phyloP scores from a whole-genome alignment of 2,888 invertebrate species.

The Psylliodes chrysocephalus region DNA sequence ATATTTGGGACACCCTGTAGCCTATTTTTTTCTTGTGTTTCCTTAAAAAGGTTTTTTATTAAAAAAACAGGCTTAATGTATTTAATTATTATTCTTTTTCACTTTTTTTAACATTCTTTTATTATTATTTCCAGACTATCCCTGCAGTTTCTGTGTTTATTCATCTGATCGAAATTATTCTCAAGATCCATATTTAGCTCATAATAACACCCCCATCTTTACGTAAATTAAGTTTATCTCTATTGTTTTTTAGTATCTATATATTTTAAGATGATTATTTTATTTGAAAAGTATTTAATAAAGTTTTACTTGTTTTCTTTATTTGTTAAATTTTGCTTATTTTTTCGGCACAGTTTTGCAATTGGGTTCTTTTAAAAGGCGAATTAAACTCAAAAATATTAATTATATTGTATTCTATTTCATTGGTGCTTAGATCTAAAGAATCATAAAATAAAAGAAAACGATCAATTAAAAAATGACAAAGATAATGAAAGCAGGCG shows the following conservation, averaged over 20 bases:
- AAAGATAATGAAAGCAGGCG: too few relatives aligned
- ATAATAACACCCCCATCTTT: slow-evolving; percentile 9
- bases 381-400: too few relatives aligned
- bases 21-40: too few relatives aligned
- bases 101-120: slow-evolving; percentile 29
- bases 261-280: neutral
- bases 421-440: too few relatives aligned
- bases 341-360: too few relatives aligned
- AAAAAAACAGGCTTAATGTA: too few relatives aligned
- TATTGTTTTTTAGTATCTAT: neutral
- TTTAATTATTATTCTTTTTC: neutral
- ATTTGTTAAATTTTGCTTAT: neutral
- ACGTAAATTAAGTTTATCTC: slow-evolving; percentile 4
- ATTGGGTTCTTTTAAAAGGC: too few relatives aligned
- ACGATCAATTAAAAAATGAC: too few relatives aligned
- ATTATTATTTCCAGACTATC: slow-evolving; percentile 56
- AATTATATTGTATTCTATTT: too few relatives aligned
- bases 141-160: slow-evolving; percentile 59
- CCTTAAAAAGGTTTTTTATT: too few relatives aligned
- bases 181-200: slow-evolving; percentile 36
- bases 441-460: too few relatives aligned
- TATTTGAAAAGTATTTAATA: neutral
- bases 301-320: neutral
- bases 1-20: too few relatives aligned
- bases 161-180: slow-evolving; percentile 59